Base-by-base conservation (phyloP, 2,113 vertebrate genomes). In the Halcyon malimbica region DNA sequence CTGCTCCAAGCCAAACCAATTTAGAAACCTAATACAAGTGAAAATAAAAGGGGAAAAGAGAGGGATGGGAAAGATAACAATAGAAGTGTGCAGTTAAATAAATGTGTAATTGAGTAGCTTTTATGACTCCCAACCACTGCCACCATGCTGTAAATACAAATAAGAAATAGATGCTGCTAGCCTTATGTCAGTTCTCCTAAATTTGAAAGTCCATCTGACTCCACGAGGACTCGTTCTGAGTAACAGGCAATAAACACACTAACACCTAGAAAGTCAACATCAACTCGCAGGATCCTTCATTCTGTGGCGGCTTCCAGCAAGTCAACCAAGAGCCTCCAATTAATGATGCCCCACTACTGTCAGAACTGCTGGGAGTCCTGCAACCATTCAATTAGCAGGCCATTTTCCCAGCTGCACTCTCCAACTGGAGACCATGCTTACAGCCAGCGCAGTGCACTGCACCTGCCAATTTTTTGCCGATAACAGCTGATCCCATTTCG, bases 341-440 rank as follows among this genome's bases (percentile, higher is more conserved):
- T 93, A 94, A 68, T 54, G 91, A 95, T 73, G 51, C 67, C 44
- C 53, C 42, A 57, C 54, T 26, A 63, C 23, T 71, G 90, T 85
- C 82, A 83, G 88, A 94, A 89, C 92, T 74, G 80, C 83, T 93
- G 93, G 94, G 81, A 82, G 60, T 85, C 89, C 83, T 75, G 69
- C 73, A 93, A 85, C 89, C 73, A 53, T 93, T 97, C 92, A 89
- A 93, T 96, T 95, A 96, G 83, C 95, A 91, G 87, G 63, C 57
- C 83, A 87, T 96, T 95, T 97, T 92, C 93, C 90, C 95, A 96
- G 96, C 87, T 96, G 93, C 82, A 94, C 81, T 92, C 54, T 83
- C 90, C 89, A 78, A 89, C 54, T 81, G 54, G 78, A 95, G 75
- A 84, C 93, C 81, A 57, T 1, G 81, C 89, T 74, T 60, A 75